These are phyloP conservation scores for Drosophila acutilabella DNA, from an alignment of 2,888 invertebrate genomes.

Conservation along the genomic window DNA sequence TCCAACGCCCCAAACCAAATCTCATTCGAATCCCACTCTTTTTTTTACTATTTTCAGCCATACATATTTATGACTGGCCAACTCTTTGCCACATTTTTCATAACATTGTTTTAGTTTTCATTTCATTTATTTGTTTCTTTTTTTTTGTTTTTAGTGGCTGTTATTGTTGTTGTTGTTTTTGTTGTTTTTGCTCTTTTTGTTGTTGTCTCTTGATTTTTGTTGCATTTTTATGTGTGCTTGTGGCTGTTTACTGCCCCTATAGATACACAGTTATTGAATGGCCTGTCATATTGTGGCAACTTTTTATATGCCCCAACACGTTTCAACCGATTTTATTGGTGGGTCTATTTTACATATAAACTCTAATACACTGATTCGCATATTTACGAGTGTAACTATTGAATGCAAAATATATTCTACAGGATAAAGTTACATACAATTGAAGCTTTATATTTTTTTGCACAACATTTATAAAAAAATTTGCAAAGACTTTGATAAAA, in stretches of 20 bases:
- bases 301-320: conserved; percentile 72
- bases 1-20: conserved; percentile 8
- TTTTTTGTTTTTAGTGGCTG: conserved; percentile 48
- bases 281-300: conserved; percentile 73
- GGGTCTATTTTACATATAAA: conserved; percentile 43
- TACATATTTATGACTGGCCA: conserved; percentile 65
- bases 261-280: conserved; percentile 71
- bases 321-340: conserved; percentile 63
- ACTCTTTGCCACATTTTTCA: conserved; percentile 62
- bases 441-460: conserved; percentile 14
- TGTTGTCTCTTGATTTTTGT: conserved; percentile 39
- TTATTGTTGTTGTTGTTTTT: conserved; percentile 11
- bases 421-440: conserved; percentile 21
- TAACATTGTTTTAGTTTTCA: conserved; percentile 65
- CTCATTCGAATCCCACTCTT: background rate
- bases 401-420: conserved; percentile 21
- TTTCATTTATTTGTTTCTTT: conserved; percentile 24
- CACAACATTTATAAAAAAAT: conserved; percentile 8
- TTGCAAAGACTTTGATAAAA: background rate
- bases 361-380: conserved; percentile 48
- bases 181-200: conserved; percentile 3
- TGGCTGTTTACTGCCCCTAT: conserved; percentile 57
- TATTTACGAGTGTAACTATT: conserved; percentile 9
- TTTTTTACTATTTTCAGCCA: conserved; percentile 33
- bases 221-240: conserved; percentile 69